These are phyloP conservation scores for Amphipyra tragopoginis DNA, from an alignment of 2,888 invertebrate genomes.

Conservation along the genomic window DNA sequence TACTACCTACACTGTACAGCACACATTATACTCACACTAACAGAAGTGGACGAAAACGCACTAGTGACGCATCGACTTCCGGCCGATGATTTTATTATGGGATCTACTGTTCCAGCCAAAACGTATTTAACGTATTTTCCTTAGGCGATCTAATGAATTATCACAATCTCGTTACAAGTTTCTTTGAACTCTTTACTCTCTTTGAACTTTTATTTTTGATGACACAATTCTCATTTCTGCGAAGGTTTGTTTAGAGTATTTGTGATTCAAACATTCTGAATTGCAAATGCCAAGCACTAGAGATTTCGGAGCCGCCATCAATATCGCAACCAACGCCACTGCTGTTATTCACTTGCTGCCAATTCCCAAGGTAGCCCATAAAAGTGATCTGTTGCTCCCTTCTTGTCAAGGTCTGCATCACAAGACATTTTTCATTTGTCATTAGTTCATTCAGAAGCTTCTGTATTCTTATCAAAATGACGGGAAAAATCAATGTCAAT, in stretches of 20 bases:
- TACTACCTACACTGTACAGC: constrained; percentile 65
- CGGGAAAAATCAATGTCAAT: neutral
- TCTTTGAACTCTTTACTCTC: constrained; percentile 33
- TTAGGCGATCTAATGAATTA: constrained; percentile 55
- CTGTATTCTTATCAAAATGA: neutral
- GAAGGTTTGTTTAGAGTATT: no score
- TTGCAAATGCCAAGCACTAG: no score
- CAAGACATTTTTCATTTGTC: constrained; percentile 1
- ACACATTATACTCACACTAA: constrained; percentile 79
- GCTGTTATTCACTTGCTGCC: no score
- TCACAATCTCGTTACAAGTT: constrained; percentile 47
- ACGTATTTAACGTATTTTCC: constrained; percentile 62
- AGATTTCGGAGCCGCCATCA: no score
- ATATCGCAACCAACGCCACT: no score
- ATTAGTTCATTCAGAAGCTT: neutral
- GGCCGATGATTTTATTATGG: constrained; percentile 87
- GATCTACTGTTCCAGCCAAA: constrained; percentile 79
- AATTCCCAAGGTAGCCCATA: neutral
- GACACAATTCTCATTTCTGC: no score
- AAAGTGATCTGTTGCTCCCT: neutral
- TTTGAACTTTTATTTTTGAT: constrained; percentile 48
- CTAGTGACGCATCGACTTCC: constrained; percentile 88
- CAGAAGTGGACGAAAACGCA: constrained; percentile 84
- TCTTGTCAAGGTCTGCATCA: constrained; percentile 4
- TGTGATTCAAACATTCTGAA: no score